Conservation (phyloP, 2,113 vertebrate species). For the Oreotrochilus melanogaster region DNA sequence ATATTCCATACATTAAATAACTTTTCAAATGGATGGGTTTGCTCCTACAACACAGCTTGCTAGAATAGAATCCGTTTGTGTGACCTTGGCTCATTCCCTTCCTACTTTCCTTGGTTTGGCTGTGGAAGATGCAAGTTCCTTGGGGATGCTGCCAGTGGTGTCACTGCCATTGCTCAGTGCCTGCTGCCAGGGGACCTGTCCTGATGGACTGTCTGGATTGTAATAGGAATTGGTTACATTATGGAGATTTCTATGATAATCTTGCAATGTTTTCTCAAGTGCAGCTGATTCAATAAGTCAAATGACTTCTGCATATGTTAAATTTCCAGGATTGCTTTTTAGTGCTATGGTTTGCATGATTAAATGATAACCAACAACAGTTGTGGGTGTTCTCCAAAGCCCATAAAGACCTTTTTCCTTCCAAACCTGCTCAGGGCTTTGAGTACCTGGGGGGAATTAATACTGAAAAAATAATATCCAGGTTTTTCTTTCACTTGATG, state of each 20-base stretch:
- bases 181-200: not conserved
- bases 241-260: not conserved
- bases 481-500: too few relatives aligned
- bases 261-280: not conserved
- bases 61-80: not conserved
- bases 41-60: not conserved
- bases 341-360: too few relatives aligned
- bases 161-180: rapidly evolving
- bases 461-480: too few relatives aligned
- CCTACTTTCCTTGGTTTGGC: not conserved
- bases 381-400: too few relatives aligned
- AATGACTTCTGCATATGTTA: not conserved
- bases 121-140: not conserved
- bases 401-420: too few relatives aligned
- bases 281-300: not conserved
- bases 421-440: too few relatives aligned
- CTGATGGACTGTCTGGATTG: not conserved
- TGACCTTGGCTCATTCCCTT: not conserved
- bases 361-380: too few relatives aligned
- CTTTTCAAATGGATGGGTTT: not conserved
- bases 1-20: rapidly evolving
- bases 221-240: not conserved
- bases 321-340: not conserved
- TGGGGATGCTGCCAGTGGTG: not conserved
- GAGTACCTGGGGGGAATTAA: too few relatives aligned